phyloP scores from a whole-genome alignment of 2,797 vertebrate species.

The Chelon auratus region DNA sequence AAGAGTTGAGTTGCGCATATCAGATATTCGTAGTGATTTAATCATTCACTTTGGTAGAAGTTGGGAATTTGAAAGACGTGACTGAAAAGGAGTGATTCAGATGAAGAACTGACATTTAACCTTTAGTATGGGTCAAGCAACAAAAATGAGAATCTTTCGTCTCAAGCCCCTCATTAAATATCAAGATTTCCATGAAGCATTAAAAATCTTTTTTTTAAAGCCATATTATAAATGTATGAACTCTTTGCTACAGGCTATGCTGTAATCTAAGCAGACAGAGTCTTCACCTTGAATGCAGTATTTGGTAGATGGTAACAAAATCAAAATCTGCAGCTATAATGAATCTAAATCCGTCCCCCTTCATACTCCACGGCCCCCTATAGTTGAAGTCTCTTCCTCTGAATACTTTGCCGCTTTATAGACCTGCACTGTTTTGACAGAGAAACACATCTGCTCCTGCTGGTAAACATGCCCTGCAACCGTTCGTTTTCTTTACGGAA shows the following conservation, averaged over 20 bases:
- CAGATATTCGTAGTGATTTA: too few relatives aligned
- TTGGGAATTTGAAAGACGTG: too few relatives aligned
- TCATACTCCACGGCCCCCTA: constrained; percentile 53
- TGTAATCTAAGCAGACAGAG: constrained; percentile 15
- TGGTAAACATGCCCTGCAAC: constrained; percentile 37
- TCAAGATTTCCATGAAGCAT: neutral
- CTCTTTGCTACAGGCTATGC: constrained; percentile 7
- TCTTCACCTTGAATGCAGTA: constrained; percentile 53
- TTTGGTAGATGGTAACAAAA: constrained; percentile 38
- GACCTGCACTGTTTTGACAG: constrained; percentile 23
- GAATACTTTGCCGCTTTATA: constrained; percentile 37
- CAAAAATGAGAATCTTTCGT: too few relatives aligned
- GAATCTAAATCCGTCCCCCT: constrained; percentile 56
- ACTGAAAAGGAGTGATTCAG: too few relatives aligned
- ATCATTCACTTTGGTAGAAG: too few relatives aligned
- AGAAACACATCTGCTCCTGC: constrained; percentile 33
- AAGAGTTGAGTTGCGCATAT: too few relatives aligned
- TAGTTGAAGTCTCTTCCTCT: constrained; percentile 21
- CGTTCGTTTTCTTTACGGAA: constrained; percentile 32
- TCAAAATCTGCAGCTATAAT: constrained; percentile 57
- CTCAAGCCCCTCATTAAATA: neutral
- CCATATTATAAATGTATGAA: neutral
- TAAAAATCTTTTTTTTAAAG: neutral
- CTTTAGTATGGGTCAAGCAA: too few relatives aligned
- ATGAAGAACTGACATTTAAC: too few relatives aligned